These are phyloP conservation scores for Anarrhichthys ocellatus DNA, from an alignment of 2,113 vertebrate genomes.

Conservation along the genomic window DNA sequence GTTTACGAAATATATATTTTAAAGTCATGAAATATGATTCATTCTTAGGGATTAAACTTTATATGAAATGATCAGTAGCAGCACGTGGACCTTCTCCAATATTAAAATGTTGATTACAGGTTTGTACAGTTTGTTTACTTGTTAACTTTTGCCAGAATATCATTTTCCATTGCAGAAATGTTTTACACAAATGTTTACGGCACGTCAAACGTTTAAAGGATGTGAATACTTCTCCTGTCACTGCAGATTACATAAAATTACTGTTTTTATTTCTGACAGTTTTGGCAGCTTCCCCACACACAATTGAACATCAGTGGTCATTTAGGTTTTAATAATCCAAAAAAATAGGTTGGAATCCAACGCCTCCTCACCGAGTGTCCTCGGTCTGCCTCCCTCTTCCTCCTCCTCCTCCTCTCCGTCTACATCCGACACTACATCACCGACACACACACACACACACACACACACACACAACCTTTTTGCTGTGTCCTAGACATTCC, in stretches of 20 bases:
- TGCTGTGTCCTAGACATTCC: slow-evolving; percentile 23
- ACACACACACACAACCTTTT: slow-evolving; percentile 14
- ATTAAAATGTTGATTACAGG: too few species aligned
- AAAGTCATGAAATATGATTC: too few species aligned
- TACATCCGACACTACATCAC: slow-evolving; percentile 66
- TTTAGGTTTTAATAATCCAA: too few species aligned
- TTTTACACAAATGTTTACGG: too few species aligned
- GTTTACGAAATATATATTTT: too few species aligned
- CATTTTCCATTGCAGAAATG: too few species aligned
- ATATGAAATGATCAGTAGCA: not conserved
- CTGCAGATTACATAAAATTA: not conserved
- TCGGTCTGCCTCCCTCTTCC: slow-evolving; percentile 6
- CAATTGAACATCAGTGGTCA: too few species aligned
- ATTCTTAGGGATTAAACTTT: too few species aligned
- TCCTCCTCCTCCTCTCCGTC: slow-evolving; percentile 39
- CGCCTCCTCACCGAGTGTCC: slow-evolving; percentile 12
- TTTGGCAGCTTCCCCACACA: not conserved
- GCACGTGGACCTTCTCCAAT: not conserved
- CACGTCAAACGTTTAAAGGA: not conserved
- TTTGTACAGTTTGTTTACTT: too few species aligned
- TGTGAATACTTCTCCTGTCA: not conserved
- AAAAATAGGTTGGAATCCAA: slow-evolving; percentile 21
- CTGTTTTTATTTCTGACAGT: not conserved
- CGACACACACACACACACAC: slow-evolving; percentile 17
- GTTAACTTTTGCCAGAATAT: too few species aligned